Conservation (phyloP, 2,888 invertebrate species). For the Rosalia funebris region DNA sequence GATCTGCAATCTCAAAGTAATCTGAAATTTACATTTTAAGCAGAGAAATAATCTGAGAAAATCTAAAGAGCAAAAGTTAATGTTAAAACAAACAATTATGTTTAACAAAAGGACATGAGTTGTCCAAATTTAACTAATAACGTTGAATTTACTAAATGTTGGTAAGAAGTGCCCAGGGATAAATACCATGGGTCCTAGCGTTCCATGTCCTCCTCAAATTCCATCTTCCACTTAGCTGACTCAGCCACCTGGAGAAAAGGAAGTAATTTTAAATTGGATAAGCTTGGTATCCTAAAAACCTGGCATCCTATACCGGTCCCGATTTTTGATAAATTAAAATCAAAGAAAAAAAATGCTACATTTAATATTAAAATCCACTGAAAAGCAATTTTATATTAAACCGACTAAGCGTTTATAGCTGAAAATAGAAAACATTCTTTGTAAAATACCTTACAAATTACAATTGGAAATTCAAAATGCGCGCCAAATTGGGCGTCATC, state of each 20-base stretch:
- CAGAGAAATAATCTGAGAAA: conserved; percentile 43
- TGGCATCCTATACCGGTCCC: conserved; percentile 63
- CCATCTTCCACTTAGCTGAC: conserved; percentile 58
- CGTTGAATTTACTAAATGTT: conserved; percentile 60
- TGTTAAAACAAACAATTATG: conserved; percentile 38
- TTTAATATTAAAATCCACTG: conserved; percentile 35
- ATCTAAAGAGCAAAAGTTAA: conserved; percentile 45
- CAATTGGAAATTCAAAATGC: conserved; percentile 50
- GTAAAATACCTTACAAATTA: conserved; percentile 28
- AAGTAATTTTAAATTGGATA: conserved; percentile 65
- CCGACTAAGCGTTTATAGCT: conserved; percentile 33
- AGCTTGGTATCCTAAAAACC: conserved; percentile 61
- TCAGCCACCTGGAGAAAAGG: conserved; percentile 68
- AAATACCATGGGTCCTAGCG: conserved; percentile 67
- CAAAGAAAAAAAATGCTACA: conserved; percentile 32
- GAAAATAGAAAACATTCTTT: conserved; percentile 40
- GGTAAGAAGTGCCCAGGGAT: conserved; percentile 66
- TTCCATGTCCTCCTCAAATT: conserved; percentile 49
- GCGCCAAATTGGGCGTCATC: conserved; percentile 52
- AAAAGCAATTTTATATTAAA: conserved; percentile 45
- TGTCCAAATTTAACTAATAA: conserved; percentile 43
- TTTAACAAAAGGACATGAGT: conserved; percentile 42
- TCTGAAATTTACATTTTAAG: conserved; percentile 62
- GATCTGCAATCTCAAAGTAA: conserved; percentile 63
- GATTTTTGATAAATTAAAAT: conserved; percentile 43